These are phyloP conservation scores for Scyliorhinus canicula DNA, from an alignment of 2,797 vertebrate species.

Conservation along the genomic window DNA sequence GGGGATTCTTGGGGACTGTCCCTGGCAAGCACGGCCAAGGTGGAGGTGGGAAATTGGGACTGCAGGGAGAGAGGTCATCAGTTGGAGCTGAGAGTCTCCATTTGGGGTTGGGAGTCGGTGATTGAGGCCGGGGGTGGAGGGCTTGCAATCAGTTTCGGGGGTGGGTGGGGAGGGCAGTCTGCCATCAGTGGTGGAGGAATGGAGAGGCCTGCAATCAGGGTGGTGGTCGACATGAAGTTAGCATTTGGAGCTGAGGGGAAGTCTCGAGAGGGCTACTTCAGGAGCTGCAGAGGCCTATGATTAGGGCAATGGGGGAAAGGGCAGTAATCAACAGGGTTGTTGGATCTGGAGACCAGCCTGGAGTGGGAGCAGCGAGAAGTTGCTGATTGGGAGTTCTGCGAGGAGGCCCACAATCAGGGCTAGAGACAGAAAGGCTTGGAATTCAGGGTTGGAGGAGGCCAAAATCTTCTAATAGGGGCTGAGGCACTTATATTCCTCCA, in stretches of 20 bases:
- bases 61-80: background rate
- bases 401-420: no score
- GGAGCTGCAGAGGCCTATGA: background rate
- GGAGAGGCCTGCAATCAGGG: background rate
- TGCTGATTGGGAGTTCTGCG: background rate
- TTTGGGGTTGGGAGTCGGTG: background rate
- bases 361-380: background rate
- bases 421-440: background rate
- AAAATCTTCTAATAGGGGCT: background rate
- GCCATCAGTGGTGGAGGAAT: background rate
- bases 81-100: background rate
- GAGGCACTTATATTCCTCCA: background rate
- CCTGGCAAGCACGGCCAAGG: background rate
- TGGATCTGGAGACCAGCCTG: background rate
- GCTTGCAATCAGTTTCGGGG: background rate
- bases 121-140: background rate
- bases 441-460: background rate
- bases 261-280: background rate
- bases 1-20: background rate
- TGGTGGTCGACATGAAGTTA: background rate
- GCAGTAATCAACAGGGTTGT: background rate
- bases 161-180: background rate
- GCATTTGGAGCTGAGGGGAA: background rate
- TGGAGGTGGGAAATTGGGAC: background rate
- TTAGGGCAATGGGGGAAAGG: no score